phyloP scores from a whole-genome alignment of 1,140 invertebrate species.

The Sinonovacula constricta region DNA sequence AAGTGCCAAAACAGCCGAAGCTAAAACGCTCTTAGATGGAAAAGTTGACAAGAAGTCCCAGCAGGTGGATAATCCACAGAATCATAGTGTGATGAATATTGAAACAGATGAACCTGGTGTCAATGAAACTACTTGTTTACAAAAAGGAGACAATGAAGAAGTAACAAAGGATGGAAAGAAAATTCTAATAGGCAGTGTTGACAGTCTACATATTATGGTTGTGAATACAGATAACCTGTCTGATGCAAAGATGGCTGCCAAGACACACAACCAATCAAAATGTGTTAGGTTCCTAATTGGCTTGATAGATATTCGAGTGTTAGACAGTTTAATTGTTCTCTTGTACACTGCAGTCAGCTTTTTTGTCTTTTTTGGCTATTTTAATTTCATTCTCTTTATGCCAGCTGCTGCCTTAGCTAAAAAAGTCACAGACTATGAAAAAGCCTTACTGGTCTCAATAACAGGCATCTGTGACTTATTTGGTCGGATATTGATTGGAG shows the following conservation, averaged over 20 bases:
- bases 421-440: constrained; percentile 60
- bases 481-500: constrained; percentile 60
- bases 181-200: constrained; percentile 36
- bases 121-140: too few relatives aligned
- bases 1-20: background rate
- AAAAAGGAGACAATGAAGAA: background rate
- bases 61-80: too few relatives aligned
- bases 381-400: constrained; percentile 72
- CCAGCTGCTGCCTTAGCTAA: constrained; percentile 51
- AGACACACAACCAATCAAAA: background rate
- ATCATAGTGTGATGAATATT: too few relatives aligned
- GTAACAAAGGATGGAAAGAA: background rate
- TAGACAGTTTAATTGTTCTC: constrained; percentile 62
- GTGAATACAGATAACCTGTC: constrained; percentile 20
- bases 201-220: constrained; percentile 38
- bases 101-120: too few relatives aligned
- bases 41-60: background rate
- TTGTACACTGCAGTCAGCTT: constrained; percentile 63
- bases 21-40: background rate
- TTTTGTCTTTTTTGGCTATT: constrained; percentile 70
- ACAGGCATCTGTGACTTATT: constrained; percentile 67
- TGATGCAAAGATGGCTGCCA: constrained; percentile 5
- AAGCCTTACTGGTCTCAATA: constrained; percentile 65
- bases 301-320: constrained; percentile 64
- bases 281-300: constrained; percentile 42